These are phyloP conservation scores for Arctocebus calabarensis DNA, from an alignment of 2,797 vertebrate genomes.

Conservation along the genomic window DNA sequence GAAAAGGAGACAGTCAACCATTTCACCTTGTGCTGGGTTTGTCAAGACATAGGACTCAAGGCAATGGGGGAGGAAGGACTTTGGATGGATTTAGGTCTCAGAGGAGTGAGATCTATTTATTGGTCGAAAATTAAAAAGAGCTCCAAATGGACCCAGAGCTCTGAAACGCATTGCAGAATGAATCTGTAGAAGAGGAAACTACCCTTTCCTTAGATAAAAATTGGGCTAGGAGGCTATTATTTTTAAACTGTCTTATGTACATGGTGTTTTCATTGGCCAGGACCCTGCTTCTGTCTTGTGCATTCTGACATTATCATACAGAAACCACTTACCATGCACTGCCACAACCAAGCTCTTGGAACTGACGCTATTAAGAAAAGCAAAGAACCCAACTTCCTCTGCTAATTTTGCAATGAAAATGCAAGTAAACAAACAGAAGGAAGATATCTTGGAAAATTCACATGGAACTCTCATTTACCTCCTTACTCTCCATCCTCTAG, in stretches of 20 bases:
- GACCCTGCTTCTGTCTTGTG: conserved; percentile 12
- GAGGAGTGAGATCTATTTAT: conserved; percentile 74
- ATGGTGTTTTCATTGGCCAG: conserved; percentile 68
- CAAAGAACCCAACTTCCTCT: conserved; percentile 69
- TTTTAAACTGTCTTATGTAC: conserved; percentile 69
- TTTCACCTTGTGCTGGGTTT: conserved; percentile 86
- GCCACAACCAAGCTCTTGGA: conserved; percentile 62
- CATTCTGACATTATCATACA: conserved; percentile 50
- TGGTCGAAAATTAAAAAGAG: conserved; percentile 69
- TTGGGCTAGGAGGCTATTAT: conserved; percentile 64
- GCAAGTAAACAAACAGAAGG: conserved; percentile 75
- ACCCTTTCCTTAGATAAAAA: conserved; percentile 63
- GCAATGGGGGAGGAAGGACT: conserved; percentile 82
- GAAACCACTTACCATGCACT: conserved; percentile 80
- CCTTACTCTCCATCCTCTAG: conserved; percentile 49
- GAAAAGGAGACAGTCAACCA: conserved; percentile 87
- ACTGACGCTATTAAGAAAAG: conserved; percentile 65
- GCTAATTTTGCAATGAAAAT: conserved; percentile 77
- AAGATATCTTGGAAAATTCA: conserved; percentile 51
- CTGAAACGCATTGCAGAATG: conserved; percentile 52
- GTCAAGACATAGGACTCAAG: conserved; percentile 85
- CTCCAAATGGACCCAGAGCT: conserved; percentile 68
- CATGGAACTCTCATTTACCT: conserved; percentile 44
- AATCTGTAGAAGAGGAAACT: conserved; percentile 71
- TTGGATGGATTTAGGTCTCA: conserved; percentile 67